Evolutionary conservation across 2,113 vertebrate species (phyloP).

Genomic region (Ivindomyrus marchei): DNA sequence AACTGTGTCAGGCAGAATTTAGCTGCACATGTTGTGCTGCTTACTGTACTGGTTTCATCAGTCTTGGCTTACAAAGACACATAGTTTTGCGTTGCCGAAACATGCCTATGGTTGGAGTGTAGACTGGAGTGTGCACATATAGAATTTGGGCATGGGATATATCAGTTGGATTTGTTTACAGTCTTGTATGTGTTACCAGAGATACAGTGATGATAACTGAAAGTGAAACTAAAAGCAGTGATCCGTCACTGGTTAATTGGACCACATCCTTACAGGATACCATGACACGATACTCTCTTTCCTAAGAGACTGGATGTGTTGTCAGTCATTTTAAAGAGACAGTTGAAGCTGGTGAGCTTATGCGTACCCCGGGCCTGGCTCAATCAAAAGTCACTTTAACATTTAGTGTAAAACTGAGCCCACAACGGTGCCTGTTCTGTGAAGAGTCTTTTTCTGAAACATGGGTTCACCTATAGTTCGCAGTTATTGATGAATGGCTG

Average conservation of each 20-base stretch:
- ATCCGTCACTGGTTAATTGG: constrained; percentile 1
- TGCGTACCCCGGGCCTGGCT: not conserved
- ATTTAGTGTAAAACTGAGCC: not conserved
- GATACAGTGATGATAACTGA: not conserved
- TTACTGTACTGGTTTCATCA: not conserved
- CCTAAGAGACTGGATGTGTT: not conserved
- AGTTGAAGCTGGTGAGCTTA: not conserved
- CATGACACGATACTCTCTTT: not conserved
- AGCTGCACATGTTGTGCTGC: not conserved
- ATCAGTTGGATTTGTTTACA: not conserved
- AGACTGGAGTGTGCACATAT: not conserved
- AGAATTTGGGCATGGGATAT: not conserved
- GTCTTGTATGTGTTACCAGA: not conserved
- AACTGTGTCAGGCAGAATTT: constrained; percentile 14
- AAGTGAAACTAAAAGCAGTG: constrained; percentile 9
- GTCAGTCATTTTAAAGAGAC: not conserved
- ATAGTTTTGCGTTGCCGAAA: not conserved
- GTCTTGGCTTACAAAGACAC: not conserved
- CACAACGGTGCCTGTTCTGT: not conserved
- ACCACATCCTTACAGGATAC: not conserved
- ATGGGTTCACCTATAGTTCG: not conserved
- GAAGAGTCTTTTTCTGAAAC: not conserved
- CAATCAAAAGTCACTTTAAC: not conserved
- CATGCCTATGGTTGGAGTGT: not conserved
- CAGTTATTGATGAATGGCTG: constrained; percentile 22